Evolutionary conservation across 2,113 vertebrate species (phyloP).

Genomic region (Anarhynchus alexandrinus): DNA sequence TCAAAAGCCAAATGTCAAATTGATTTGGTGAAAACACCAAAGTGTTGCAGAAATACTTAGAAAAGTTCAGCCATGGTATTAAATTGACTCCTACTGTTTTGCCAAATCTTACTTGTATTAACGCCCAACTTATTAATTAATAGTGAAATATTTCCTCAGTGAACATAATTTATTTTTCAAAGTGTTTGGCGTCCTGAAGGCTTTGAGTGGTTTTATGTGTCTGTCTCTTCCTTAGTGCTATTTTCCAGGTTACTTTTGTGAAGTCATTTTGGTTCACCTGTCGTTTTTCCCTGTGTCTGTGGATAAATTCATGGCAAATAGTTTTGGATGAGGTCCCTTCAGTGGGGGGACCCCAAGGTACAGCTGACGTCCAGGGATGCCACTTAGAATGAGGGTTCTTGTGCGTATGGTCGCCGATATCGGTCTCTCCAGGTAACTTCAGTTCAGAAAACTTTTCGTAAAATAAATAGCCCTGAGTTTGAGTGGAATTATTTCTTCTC

Average conservation of each 20-base stretch:
- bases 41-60: not conserved
- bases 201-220: not conserved
- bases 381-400: not conserved
- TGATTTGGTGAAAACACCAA: not conserved
- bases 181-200: not conserved
- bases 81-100: not conserved
- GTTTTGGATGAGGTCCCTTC: not conserved
- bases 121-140: not conserved
- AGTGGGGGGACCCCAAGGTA: not conserved
- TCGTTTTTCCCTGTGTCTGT: not conserved
- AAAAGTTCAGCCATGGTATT: not conserved
- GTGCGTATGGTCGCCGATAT: not conserved
- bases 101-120: not conserved
- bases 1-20: not conserved
- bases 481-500: not conserved
- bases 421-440: not conserved
- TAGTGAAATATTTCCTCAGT: not conserved
- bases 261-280: rapidly evolving
- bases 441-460: not conserved
- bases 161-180: not conserved
- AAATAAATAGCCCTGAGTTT: not conserved
- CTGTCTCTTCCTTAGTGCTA: not conserved
- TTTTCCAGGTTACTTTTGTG: not conserved
- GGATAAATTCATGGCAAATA: not conserved
- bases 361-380: not conserved